Percentiles rank a stretch among this genome's conserved stretches.
Conservation (phyloP, 2,113 vertebrate genomes). For the Callithrix jacchus region DNA sequence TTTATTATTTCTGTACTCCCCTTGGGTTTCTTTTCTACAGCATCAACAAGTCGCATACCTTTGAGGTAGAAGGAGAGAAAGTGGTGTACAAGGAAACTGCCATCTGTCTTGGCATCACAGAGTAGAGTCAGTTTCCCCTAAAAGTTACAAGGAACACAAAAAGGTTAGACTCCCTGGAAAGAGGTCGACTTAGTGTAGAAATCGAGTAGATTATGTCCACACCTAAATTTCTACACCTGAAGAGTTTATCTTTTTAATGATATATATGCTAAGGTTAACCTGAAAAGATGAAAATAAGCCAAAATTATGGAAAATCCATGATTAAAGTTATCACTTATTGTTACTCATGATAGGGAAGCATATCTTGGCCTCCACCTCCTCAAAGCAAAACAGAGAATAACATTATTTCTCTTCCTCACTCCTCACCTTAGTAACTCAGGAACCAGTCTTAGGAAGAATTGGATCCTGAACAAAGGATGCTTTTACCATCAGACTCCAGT, state of each 20-base stretch:
- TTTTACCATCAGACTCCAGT: not conserved
- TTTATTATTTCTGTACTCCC: no score
- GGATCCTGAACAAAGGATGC: not conserved
- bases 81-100: conserved; percentile 95
- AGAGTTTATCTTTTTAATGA: not conserved
- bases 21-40: not conserved
- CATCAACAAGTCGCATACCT: conserved; percentile 82
- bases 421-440: not conserved
- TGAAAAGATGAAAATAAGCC: not conserved
- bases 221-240: not conserved
- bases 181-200: not conserved
- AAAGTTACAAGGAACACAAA: conserved; percentile 1
- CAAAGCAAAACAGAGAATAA: not conserved
- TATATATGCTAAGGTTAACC: not conserved
- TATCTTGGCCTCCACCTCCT: not conserved
- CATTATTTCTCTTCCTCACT: not conserved
- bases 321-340: not conserved
- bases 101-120: conserved; percentile 89
- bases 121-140: conserved; percentile 90
- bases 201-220: not conserved
- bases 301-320: not conserved
- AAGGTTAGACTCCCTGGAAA: not conserved
- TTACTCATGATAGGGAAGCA: not conserved
- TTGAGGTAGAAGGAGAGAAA: conserved; percentile 95
- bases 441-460: not conserved